Evolutionary conservation across 2,113 vertebrate genomes (phyloP), one percentile per base, ranked within the genome.

Genomic region (Camelus dromedarius): DNA sequence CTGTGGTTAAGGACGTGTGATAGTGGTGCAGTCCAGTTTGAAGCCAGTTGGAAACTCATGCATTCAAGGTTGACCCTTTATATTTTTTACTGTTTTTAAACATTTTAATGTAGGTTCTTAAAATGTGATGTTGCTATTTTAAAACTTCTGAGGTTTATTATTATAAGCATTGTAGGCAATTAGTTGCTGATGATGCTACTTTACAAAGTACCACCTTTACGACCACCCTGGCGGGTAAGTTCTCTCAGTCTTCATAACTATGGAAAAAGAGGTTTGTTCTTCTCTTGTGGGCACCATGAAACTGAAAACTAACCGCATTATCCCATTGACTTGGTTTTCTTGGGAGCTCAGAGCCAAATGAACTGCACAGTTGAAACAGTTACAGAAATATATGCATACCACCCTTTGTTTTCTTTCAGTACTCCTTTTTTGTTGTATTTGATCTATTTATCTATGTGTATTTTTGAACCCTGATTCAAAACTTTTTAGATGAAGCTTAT

Each of bases 401-500:
- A 24, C 5, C 46, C 4, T 76, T 79, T 32, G 4, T 69, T 87
- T 92, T 35, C 30, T 94, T 46, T 58, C 54, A 2, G 19, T 35
- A 20, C 1, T 52, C 30, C 30, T 62, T 60, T 77, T 38, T 8
- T 8, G 11, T 24, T 5, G 4, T 64, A 28, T 84, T n/a, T 72
- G 7, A 80, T 38, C 9, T 56, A 2, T 86, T 83, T 75, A 8
- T 46, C 16, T n/a, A 18, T 30, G 9, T 82, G 14, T 88, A 62
- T 50, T 73, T 92, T 67, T 82, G 46, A 93, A 91, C 83, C 1
- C 1, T 58, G 58, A 80, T 2, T 32, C 4, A 62, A 1, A 1
- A 46, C 9, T 90, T 95, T 93, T 94, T 11, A 24, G 77, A 38
- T 84, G n/a, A 64, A 16, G 10, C 38, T 70, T 75, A 56, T 30